These are phyloP conservation scores for Pelosia muscerda DNA, from an alignment of 2,888 invertebrate species.

Conservation along the genomic window DNA sequence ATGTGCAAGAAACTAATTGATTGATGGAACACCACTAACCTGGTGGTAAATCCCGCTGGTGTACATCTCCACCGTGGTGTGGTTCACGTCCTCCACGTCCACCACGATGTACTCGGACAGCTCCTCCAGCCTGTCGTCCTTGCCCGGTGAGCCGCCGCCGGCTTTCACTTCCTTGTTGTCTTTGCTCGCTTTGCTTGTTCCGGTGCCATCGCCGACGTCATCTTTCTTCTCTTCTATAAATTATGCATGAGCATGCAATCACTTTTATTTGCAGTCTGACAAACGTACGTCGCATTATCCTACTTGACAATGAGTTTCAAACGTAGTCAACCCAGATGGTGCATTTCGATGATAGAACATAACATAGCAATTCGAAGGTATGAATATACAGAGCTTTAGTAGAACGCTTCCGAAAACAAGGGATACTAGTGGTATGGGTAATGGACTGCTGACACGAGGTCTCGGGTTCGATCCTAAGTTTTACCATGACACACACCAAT, in stretches of 20 bases:
- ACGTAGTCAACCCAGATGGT: too few species aligned
- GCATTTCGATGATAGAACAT: too few species aligned
- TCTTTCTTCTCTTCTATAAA: slow-evolving; percentile 21
- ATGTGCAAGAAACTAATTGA: too few species aligned
- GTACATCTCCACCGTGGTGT: slow-evolving; percentile 76
- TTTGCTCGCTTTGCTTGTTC: neutral
- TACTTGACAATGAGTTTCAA: too few species aligned
- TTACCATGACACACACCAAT: too few species aligned
- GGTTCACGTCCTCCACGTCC: slow-evolving; percentile 74
- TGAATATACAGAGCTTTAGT: too few species aligned
- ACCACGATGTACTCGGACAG: slow-evolving; percentile 78
- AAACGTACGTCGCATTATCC: neutral
- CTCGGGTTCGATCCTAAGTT: too few species aligned
- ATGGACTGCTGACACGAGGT: too few species aligned
- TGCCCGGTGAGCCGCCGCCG: neutral
- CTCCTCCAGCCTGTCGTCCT: slow-evolving; percentile 43
- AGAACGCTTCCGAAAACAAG: too few species aligned
- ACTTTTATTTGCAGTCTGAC: neutral
- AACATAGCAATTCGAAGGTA: too few species aligned
- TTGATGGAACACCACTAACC: slow-evolving; percentile 52
- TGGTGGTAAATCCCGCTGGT: slow-evolving; percentile 77
- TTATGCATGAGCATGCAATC: too few species aligned
- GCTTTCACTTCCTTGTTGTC: neutral
- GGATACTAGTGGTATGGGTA: too few species aligned
- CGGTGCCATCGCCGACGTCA: neutral